Evolutionary conservation across 2,797 vertebrate species (phyloP), one percentile per base, ranked within the genome.

Genomic region (Enteromius mattozi): DNA sequence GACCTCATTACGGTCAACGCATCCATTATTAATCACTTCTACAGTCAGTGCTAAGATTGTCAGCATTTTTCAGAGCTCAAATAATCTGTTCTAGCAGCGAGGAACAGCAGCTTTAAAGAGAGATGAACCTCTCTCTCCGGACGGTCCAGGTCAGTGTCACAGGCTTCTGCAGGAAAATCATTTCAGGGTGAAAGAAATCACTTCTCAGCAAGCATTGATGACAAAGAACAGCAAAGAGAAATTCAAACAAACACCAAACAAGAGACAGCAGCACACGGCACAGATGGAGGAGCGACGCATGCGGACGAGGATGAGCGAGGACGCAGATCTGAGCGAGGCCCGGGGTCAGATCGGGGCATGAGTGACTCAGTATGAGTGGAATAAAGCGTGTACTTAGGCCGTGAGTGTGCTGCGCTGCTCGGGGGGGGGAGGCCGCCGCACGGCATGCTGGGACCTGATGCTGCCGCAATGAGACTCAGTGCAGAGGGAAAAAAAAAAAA

Each of bases 261-360:
- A 87, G 61, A 68, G 87, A 79, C 33, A 86, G 80, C 89, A 51
- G 68, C 65, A 89, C 80, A 78, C 71, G 86, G 74, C 85, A 89
- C 92, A 92, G 91, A 93, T 93, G 91, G 91, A 94, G 93, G 93
- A 92, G 94, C 93, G 82, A 85, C 66, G 69, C 63, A 81, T 81
- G 82, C 42, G 33, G 69, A 56, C 76, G 75, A 49, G 1, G n/a
- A 45, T 37, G 61, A 61, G 21, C 14, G 21, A 24, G 30, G 51
- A 24, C 42, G 24, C 10, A 10, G 47, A 61, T 49, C 78, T 78
- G 82, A 59, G 54, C 61, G 24, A 71, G 61, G 40, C 19, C 63
- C 1, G 24, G 30, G 45, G 59, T 47, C 61, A 69, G 47, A 17
- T 21, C 78, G 35, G 70, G 59, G 3, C n/a, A 79, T 54, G 61